These are phyloP conservation scores for Sabellastarte sp. DNA, from an alignment of 2,888 invertebrate species.

Conservation along the genomic window DNA sequence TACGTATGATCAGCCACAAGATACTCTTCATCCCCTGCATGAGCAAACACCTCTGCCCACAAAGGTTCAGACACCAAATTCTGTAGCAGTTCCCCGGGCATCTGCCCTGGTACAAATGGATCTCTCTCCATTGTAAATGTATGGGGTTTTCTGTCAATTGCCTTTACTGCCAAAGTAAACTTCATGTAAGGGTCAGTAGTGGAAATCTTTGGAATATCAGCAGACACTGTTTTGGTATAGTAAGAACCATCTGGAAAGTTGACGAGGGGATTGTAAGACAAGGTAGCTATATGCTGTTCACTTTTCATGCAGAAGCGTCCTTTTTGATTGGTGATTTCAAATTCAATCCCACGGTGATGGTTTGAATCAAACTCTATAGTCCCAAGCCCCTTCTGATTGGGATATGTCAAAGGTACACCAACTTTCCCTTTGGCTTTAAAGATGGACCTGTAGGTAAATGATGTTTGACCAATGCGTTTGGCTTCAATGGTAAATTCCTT, in stretches of 20 bases:
- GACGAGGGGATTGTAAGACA: constrained; percentile 18
- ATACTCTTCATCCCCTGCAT: constrained; percentile 8
- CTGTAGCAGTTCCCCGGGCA: constrained; percentile 13
- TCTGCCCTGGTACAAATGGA: constrained; percentile 1
- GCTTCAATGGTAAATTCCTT: constrained; percentile 17
- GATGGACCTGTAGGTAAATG: constrained; percentile 13
- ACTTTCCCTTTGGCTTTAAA: constrained; percentile 13
- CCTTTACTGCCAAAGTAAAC: constrained; percentile 12
- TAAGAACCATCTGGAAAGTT: constrained; percentile 2
- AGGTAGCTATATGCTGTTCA: constrained; percentile 15
- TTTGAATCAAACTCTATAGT: constrained; percentile 15
- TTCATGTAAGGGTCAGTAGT: constrained; percentile 24
- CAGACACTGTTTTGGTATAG: not conserved
- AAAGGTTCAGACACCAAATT: constrained; percentile 5
- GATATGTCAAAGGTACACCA: constrained; percentile 1
- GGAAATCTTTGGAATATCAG: constrained; percentile 19
- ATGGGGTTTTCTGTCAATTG: constrained; percentile 12
- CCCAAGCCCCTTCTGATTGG: constrained; percentile 1
- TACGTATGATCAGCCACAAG: constrained; percentile 20
- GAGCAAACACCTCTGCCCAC: constrained; percentile 15
- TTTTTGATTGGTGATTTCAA: constrained; percentile 14
- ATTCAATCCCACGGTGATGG: constrained; percentile 21
- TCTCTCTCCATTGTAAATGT: constrained; percentile 19
- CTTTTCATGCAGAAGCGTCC: constrained; percentile 12
- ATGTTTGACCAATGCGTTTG: constrained; percentile 18